Evolutionary conservation across 1,140 invertebrate species (phyloP), one percentile per base, ranked within the genome.

Genomic region (Ips nitidus): DNA sequence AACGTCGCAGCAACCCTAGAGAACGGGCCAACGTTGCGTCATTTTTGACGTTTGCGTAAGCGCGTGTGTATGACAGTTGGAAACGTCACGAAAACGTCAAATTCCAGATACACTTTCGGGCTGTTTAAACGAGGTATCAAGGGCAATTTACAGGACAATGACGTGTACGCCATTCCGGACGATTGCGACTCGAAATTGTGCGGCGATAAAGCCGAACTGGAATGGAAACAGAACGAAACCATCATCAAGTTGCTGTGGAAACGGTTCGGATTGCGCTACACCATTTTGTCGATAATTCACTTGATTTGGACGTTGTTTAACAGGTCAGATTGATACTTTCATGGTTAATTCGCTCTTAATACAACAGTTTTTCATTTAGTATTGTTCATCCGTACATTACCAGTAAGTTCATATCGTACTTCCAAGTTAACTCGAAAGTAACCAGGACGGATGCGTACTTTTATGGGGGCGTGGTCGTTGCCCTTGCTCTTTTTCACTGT

Each of bases 381-480:
- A 68, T 74, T 55, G 63, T 60, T 3, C 73, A 75, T 69, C 69
- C 71, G 41, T 58, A 72, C 22, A 63, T 70, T 2, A 59, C 72
- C 1, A 66, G 58, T 8, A 66, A 72, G 52, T 67, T 75, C n/a
- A 64, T 75, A n/a, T 65, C 65, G 40, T 75, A 73, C 43, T 74
- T 71, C 38, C 66, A 57, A 45, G 4, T 36, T 37, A 42, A 60
- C 39, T 70, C 57, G 52, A 57, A 42, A 56, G 36, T 70, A 7
- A 61, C 76, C 1, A 76, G 80, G 66, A 69, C 76, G 0, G 78
- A 87, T 2, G 90, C 90, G 0, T 92, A 90, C 75, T 64, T 88
- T 1, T 90, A 88, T 75, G 91, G 89, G 0, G 73, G 78, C 0
- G 89, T 89, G 0, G 86, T 96, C 6, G 85, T 94, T 73, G 70